Evolutionary conservation across 2,797 vertebrate genomes (phyloP), one percentile per base, ranked within the genome.

Genomic region (Leucoraja ocellata): DNA sequence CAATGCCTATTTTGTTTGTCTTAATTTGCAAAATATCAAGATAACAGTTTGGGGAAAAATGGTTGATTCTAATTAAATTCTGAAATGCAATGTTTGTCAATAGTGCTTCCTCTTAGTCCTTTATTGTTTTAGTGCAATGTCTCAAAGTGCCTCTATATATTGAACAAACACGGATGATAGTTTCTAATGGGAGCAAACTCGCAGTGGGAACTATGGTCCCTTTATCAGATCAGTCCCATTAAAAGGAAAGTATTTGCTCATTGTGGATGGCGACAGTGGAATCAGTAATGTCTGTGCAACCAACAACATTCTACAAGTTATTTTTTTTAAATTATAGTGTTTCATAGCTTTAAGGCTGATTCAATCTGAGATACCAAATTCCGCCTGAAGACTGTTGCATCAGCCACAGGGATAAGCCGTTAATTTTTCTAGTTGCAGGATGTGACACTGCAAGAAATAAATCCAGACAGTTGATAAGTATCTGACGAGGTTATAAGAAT

Each of bases 81-180:
- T 92, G 90, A 92, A 91, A 92, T 92, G 90, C 90, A 92, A 76
- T 76, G 90, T 92, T 92, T 71, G 39, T 92, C 90, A 92, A 92
- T 92, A 92, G 90, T 92, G 58, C 90, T 76, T 92, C 68, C 90
- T 91, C 36, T 92, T 21, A 92, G 90, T 76, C 90, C 36, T 74
- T 92, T 92, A 92, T 92, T 92, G 90, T 92, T 92, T 92, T 91
- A 92, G 76, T 92, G 90, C 46, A 92, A 92, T 76, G 90, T 92
- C 90, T 92, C 39, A 23, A 92, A 92, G 90, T 74, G 90, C 68
- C 90, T 92, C 90, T 25, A 14, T 92, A 76, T 92, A 92, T 92
- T 92, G 90, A 92, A 92, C 90, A 92, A 92, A 74, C 90, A 76
- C 36, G n/a, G 90, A 54, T 76, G 90, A 92, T 92, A 46, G 90